Evolutionary conservation across 2,888 invertebrate genomes (phyloP).

Genomic region (Cryptosula pallasiana): DNA sequence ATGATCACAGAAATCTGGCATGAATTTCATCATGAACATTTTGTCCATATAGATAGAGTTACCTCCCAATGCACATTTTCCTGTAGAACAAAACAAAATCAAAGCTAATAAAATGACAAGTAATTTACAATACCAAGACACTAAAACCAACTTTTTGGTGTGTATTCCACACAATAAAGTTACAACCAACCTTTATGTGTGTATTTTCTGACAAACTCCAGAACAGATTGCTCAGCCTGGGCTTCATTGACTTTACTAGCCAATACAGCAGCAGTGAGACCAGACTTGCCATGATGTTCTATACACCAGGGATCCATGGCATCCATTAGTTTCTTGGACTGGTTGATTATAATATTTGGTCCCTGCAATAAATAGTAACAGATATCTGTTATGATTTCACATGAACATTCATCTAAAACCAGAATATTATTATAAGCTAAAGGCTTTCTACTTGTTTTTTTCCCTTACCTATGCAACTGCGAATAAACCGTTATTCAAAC

Average conservation of each 20-base stretch:
- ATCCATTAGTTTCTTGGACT: neutral
- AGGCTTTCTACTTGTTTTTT: no score
- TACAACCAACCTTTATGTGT: conserved; percentile 57
- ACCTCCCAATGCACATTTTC: conserved; percentile 63
- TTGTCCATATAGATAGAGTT: conserved; percentile 83
- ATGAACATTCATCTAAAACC: no score
- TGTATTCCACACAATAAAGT: no score
- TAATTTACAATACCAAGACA: no score
- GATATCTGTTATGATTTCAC: no score
- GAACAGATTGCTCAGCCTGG: conserved; percentile 66
- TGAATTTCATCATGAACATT: conserved; percentile 72
- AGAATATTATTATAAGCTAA: no score
- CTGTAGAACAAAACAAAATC: conserved; percentile 58
- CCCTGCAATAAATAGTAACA: conserved; percentile 26
- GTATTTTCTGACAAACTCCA: conserved; percentile 67
- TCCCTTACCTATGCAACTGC: no score
- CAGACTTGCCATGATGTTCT: conserved; percentile 23
- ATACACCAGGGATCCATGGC: conserved; percentile 25
- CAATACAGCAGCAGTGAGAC: conserved; percentile 65
- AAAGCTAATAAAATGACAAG: no score
- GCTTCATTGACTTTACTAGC: conserved; percentile 64
- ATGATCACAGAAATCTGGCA: conserved; percentile 72
- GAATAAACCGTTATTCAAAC: no score
- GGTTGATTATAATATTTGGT: conserved; percentile 29
- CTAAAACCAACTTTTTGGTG: no score